Base-by-base conservation (phyloP, 2,113 vertebrate species). In the Blennius ocellaris region DNA sequence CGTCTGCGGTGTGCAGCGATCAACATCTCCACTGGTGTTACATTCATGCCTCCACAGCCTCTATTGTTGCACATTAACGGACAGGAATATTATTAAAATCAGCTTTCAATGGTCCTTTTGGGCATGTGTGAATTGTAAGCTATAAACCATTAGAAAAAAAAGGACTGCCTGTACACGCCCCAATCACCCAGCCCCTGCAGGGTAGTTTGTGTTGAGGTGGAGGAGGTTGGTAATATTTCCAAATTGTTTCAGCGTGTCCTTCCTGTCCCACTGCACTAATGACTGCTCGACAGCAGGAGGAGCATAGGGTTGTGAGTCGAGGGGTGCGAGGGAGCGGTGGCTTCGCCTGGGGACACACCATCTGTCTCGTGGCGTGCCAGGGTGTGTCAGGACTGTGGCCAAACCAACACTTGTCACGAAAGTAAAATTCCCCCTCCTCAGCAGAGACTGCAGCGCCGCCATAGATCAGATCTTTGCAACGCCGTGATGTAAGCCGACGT, bases 321-420 rank as follows among this genome's bases (percentile, higher is more conserved):
- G 69, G 76, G 84, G 68, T 64, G 71, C 76, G 48, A 14, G 54
- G 74, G 75, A 83, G 69, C 37, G 40, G 16, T 36, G 30, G 67
- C 44, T 4, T 56, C 36, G 84, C 90, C 90, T 69, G 69, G 86
- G 90, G 91, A 90, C 76, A 45, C 65, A 78, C 92, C 93, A 93
- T 94, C 93, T 93, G 93, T 81, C 84, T 81, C 71, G 76, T 84
- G 85, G 89, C 84, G 82, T 86, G 89, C 85, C 86, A 84, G 89
- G 90, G 87, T 78, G 85, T 87, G 90, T 93, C 90, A 87, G 73
- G 78, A 87, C 86, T 12, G 53, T 65, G 83, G 91, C 85, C 90
- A 88, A 92, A 86, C 76, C 81, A 30, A 80, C 88, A 81, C 79
- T 85, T 87, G 86, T 90, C 88, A 83, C 85, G 81, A 89, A 85